Evolutionary conservation across 2,113 vertebrate genomes (phyloP).

Genomic region (Tympanuchus pallidicinctus): DNA sequence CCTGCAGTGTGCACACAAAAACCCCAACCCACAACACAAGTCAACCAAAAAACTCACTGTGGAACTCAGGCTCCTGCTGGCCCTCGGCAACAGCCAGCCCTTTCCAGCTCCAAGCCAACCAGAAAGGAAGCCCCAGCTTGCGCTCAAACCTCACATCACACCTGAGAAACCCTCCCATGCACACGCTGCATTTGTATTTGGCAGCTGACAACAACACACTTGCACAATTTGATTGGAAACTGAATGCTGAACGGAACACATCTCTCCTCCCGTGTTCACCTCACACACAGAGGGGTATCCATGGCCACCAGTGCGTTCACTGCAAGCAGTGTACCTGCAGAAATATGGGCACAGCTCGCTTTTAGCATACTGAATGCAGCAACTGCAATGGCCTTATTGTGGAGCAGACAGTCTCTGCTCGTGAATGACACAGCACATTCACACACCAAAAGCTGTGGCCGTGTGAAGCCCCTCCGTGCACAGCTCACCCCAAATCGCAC

Average conservation of each 20-base stretch:
- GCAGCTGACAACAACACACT: background rate
- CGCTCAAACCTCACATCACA: fast-evolving
- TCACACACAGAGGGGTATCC: fast-evolving
- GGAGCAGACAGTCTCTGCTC: background rate
- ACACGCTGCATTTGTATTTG: background rate
- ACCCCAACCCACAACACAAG: background rate
- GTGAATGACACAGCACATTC: fast-evolving
- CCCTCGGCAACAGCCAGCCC: background rate
- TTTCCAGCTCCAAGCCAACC: background rate
- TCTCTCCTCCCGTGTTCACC: background rate
- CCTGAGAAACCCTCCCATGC: background rate
- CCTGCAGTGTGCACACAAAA: background rate
- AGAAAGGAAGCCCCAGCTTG: background rate
- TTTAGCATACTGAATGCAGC: background rate
- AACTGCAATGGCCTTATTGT: background rate
- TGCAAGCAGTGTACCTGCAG: background rate
- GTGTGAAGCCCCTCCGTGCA: background rate
- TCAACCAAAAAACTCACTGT: fast-evolving
- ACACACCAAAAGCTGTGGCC: background rate
- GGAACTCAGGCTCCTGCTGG: background rate
- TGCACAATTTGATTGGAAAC: fast-evolving
- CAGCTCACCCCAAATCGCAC: fast-evolving
- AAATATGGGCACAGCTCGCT: background rate
- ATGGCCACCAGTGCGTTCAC: background rate
- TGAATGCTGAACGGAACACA: fast-evolving